These are phyloP conservation scores for Psilopsiagon aurifrons DNA, from an alignment of 2,113 vertebrate genomes.

Conservation along the genomic window DNA sequence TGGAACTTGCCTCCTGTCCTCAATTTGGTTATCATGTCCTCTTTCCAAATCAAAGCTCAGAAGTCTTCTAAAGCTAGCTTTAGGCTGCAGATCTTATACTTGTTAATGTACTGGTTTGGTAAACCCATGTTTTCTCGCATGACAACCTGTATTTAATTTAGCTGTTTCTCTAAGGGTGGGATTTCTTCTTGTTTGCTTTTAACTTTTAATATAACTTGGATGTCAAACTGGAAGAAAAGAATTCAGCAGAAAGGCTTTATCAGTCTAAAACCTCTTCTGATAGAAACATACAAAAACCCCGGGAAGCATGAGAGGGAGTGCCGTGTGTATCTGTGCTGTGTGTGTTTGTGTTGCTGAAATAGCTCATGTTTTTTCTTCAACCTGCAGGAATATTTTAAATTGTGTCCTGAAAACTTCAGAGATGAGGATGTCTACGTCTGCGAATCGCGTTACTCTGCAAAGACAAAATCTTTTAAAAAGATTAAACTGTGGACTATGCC, in stretches of 20 bases:
- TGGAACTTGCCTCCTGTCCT: not conserved
- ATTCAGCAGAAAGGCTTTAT: not conserved
- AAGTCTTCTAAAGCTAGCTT: not conserved
- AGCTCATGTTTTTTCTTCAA: not conserved
- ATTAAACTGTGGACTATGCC: constrained; percentile 99
- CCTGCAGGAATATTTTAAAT: constrained; percentile 94
- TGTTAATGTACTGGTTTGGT: not conserved
- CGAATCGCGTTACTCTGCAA: constrained; percentile 97
- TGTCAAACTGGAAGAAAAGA: not conserved
- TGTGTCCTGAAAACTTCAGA: constrained; percentile 92
- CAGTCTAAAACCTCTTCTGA: not conserved
- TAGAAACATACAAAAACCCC: not conserved
- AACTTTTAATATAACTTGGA: not conserved
- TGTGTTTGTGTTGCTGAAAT: not conserved
- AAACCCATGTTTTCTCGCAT: not conserved
- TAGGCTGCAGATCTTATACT: not conserved
- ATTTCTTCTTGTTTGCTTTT: not conserved
- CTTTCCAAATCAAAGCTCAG: not conserved
- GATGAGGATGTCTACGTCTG: constrained; percentile 95
- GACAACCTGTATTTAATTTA: not conserved
- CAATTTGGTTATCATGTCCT: not conserved
- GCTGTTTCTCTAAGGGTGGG: not conserved
- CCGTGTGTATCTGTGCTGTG: not conserved
- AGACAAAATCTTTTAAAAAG: constrained; percentile 98
- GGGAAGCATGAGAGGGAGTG: not conserved